phyloP scores from a whole-genome alignment of 2,888 invertebrate species.

The Apamea crenata region DNA sequence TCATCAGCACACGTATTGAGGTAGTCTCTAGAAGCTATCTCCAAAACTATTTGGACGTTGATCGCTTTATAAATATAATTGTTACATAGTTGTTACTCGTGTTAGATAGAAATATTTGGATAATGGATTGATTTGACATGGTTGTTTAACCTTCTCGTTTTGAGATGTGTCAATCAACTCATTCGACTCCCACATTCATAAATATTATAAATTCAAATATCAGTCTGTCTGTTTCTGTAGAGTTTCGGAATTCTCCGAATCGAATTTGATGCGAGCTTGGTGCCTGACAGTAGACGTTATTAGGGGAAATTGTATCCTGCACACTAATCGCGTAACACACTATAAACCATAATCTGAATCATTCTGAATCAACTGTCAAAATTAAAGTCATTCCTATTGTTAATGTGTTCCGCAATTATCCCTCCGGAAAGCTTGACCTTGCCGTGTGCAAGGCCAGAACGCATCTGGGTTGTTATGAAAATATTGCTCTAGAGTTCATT shows the following conservation, averaged over 20 bases:
- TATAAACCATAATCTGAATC: too few relatives aligned
- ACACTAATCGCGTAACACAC: too few relatives aligned
- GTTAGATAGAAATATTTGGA: conserved; percentile 18
- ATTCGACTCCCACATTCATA: not conserved
- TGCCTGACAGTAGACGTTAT: too few relatives aligned
- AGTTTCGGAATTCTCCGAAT: not conserved
- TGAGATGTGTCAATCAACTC: conserved; percentile 18
- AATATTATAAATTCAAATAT: conserved; percentile 26
- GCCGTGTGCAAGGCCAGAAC: not conserved
- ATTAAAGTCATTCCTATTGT: too few relatives aligned
- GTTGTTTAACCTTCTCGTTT: conserved; percentile 18
- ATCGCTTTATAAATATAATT: conserved; percentile 35
- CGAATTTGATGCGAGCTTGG: not conserved
- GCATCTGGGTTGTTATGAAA: not conserved
- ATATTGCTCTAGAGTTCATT: not conserved
- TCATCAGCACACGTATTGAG: conserved; percentile 49
- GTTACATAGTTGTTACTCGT: conserved; percentile 33
- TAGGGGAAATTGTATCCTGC: not conserved
- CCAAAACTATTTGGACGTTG: conserved; percentile 29
- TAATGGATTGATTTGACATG: conserved; percentile 1
- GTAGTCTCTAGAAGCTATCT: conserved; percentile 43
- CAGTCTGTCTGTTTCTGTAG: not conserved
- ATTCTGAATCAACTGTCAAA: too few relatives aligned
- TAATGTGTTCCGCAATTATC: too few relatives aligned
- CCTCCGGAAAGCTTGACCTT: too few relatives aligned